Conservation (phyloP, 2,888 invertebrate species). For the Slavum lentiscoides region DNA sequence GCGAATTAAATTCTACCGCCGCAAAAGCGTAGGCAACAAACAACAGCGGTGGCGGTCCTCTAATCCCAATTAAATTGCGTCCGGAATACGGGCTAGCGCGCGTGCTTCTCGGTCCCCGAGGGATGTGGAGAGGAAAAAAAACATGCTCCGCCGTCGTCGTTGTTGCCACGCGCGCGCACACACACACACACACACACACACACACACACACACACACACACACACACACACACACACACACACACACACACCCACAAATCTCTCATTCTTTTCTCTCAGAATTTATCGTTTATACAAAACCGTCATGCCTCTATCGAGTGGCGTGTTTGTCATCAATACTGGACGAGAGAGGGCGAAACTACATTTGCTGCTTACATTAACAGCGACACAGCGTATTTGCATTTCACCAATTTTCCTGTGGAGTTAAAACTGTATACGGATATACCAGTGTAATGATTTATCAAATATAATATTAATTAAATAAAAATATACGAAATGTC, state of each 20-base stretch:
- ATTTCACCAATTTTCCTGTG: too few species aligned
- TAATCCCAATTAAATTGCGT: constrained; percentile 52
- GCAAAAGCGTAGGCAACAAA: not conserved
- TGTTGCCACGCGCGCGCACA: not conserved
- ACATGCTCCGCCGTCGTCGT: constrained; percentile 16
- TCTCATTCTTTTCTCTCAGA: constrained; percentile 16
- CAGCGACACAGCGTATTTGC: too few species aligned
- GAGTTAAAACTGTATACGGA: too few species aligned
- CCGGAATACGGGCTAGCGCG: constrained; percentile 28
- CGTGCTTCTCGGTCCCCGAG: not conserved
- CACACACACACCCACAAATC: constrained; percentile 27
- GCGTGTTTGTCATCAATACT: too few species aligned
- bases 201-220: constrained; percentile 20
- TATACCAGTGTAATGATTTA: too few species aligned
- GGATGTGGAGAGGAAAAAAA: constrained; percentile 24
- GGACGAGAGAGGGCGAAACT: too few species aligned
- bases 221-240: too few species aligned
- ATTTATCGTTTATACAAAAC: not conserved
- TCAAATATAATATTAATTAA: too few species aligned
- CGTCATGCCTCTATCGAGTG: not conserved
- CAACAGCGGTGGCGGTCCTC: constrained; percentile 11
- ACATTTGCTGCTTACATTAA: too few species aligned
- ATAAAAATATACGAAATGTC: too few species aligned
- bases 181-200: constrained; percentile 11
- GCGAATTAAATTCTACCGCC: constrained; percentile 43